These are phyloP conservation scores for Zaprionus inermis DNA, from an alignment of 1,140 invertebrate genomes.

Conservation along the genomic window DNA sequence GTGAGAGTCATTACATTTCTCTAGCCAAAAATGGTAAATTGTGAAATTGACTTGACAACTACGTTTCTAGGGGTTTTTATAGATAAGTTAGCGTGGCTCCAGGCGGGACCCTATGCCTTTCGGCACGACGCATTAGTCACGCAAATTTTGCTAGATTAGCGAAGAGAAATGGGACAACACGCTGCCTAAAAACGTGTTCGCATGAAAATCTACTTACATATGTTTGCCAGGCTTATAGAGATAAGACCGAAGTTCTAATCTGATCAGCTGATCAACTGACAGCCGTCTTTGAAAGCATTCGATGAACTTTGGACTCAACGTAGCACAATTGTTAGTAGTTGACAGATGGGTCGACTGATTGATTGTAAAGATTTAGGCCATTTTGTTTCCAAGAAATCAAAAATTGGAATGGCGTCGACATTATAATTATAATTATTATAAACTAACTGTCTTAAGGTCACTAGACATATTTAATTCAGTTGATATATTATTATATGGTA, in stretches of 20 bases:
- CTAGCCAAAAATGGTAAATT: slow-evolving; percentile 15
- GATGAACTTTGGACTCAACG: slow-evolving; percentile 14
- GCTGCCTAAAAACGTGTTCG: not conserved
- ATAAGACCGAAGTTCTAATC: slow-evolving; percentile 26
- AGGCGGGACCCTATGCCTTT: slow-evolving; percentile 6
- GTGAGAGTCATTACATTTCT: slow-evolving; percentile 10
- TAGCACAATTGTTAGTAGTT: not conserved
- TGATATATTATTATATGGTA: not conserved
- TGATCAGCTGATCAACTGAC: slow-evolving; percentile 15
- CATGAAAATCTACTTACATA: not conserved
- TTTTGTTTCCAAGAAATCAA: slow-evolving; percentile 11
- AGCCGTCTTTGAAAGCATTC: not conserved
- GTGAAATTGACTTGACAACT: slow-evolving; percentile 33
- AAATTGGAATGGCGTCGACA: not conserved
- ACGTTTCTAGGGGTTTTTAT: slow-evolving; percentile 17
- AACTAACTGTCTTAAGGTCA: not conserved
- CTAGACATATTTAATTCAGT: no score
- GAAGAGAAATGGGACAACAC: not conserved
- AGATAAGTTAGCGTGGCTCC: slow-evolving; percentile 31
- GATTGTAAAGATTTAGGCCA: slow-evolving; percentile 8
- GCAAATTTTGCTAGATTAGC: slow-evolving; percentile 36
- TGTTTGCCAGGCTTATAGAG: slow-evolving; percentile 5
- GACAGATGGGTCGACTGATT: slow-evolving; percentile 10
- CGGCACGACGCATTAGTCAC: slow-evolving; percentile 39
- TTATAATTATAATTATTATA: not conserved